Base-by-base conservation (phyloP, 1,140 invertebrate species). In the Chironomus striatipennis region DNA sequence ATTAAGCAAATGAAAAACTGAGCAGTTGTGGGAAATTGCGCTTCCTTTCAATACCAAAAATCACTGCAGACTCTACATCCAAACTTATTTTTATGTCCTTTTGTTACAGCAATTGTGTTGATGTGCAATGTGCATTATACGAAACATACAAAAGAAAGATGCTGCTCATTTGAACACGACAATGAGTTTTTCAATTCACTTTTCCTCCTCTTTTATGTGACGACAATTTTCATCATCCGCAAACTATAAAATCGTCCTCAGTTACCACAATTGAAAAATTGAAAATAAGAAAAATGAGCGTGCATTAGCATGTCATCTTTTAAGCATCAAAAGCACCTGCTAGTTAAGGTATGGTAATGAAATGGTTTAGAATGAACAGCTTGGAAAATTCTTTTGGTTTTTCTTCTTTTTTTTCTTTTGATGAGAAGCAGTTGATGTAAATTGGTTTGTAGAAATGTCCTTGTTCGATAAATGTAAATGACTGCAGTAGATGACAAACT, bases 191-290 rank as follows among this genome's bases (percentile, higher is more conserved):
- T 70, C 65, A 2, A 70, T 70, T 21, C 65, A 20, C 65, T 57
- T 57, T 15, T 57, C n/a, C n/a, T 57, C 12, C 47, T 57, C 12
- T 57, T 15, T 57, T 57, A 5, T 57, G 10, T 57, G 18, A 17
- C 18, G 65, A 70, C 65, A 70, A 20, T 70, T 70, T 70, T 18
- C 18, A 20, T 17, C 18, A 70, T 18, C 17, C 17, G 18, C 65
- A 70, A 47, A 70, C 65, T 34, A 70, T 20, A 10, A 70, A 70
- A 70, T 70, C 18, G 18, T 70, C 65, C 20, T 70, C 65, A 70
- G 18, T 5, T n/a, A 70, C 18, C 65, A 12, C 47, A 57, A 10
- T 57, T n/a, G 47, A 57, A 57, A 57, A n/a, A 57, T 57, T 57
- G 47, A n/a, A n/a, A 57, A 57, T 2, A 57, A 57, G n/a, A 57